These are phyloP conservation scores for Melanostigma gelatinosum DNA, from an alignment of 2,113 vertebrate species.

Conservation along the genomic window DNA sequence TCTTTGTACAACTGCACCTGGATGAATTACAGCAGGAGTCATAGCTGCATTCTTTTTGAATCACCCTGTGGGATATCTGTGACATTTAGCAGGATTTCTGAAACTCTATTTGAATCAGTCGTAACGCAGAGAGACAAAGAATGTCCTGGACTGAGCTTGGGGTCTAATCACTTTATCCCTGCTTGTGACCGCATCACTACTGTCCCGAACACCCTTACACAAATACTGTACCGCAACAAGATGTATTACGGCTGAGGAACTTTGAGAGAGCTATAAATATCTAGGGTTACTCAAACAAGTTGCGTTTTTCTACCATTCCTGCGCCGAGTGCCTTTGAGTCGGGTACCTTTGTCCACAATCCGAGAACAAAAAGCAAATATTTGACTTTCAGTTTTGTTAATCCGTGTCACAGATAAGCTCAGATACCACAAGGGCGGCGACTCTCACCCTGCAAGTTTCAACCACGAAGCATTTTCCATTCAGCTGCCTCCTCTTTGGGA, in stretches of 20 bases:
- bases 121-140: slow-evolving; percentile 31
- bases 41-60: not conserved
- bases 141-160: slow-evolving; percentile 31
- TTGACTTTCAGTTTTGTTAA: slow-evolving; percentile 51
- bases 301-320: not conserved
- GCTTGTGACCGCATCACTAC: slow-evolving; percentile 34
- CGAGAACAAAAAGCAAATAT: slow-evolving; percentile 51
- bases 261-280: slow-evolving; percentile 42
- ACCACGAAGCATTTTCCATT: not conserved
- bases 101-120: slow-evolving; percentile 36
- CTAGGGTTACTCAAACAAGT: slow-evolving; percentile 35
- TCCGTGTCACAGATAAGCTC: slow-evolving; percentile 36
- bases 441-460: not conserved
- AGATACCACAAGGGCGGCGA: slow-evolving; percentile 3
- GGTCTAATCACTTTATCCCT: slow-evolving; percentile 54
- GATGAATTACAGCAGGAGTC: not conserved
- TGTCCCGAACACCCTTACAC: slow-evolving; percentile 31
- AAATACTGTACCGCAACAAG: slow-evolving; percentile 35
- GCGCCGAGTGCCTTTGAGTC: not conserved
- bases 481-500: not conserved
- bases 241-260: slow-evolving; percentile 8
- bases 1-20: not conserved
- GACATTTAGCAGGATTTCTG: slow-evolving; percentile 38
- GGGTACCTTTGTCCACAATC: slow-evolving; percentile 23
- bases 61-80: slow-evolving; percentile 18